Evolutionary conservation across 2,113 vertebrate genomes (phyloP).

Genomic region (Hemichromis elongatus): DNA sequence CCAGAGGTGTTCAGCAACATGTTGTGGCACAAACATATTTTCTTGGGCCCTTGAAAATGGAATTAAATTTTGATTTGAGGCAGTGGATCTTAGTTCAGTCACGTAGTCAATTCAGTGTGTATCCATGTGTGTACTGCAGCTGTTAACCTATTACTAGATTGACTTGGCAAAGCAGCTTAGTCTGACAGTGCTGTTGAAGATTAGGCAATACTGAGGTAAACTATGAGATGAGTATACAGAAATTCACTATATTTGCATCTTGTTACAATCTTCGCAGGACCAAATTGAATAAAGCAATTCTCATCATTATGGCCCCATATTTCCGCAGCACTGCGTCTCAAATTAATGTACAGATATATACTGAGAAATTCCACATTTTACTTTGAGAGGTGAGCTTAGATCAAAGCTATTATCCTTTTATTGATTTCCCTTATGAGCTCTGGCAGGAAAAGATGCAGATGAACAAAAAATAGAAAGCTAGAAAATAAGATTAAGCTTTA

Average conservation of each 20-base stretch:
- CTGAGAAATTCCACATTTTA: not conserved
- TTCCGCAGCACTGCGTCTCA: not conserved
- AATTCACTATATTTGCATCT: not conserved
- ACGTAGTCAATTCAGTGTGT: not conserved
- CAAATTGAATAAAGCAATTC: constrained; percentile 1
- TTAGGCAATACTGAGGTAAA: not conserved
- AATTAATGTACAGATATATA: constrained; percentile 11
- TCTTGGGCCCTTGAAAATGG: not conserved
- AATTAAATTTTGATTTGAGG: not conserved
- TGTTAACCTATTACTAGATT: not conserved
- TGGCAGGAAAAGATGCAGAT: constrained; percentile 16
- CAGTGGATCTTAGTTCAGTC: not conserved
- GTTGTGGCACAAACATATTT: not conserved
- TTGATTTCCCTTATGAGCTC: constrained; percentile 23
- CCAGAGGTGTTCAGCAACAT: not conserved
- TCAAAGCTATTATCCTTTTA: constrained; percentile 31
- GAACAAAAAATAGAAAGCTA: constrained; percentile 23
- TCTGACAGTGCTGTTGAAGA: not conserved
- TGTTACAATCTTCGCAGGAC: not conserved
- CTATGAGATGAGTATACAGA: not conserved
- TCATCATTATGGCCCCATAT: not conserved
- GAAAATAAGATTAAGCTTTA: not conserved
- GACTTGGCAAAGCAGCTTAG: not conserved
- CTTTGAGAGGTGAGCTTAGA: constrained; percentile 5
- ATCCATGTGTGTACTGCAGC: not conserved